Base-by-base conservation (phyloP, 92 coral and sea anemone genomes). In the Siderastrea radians region DNA sequence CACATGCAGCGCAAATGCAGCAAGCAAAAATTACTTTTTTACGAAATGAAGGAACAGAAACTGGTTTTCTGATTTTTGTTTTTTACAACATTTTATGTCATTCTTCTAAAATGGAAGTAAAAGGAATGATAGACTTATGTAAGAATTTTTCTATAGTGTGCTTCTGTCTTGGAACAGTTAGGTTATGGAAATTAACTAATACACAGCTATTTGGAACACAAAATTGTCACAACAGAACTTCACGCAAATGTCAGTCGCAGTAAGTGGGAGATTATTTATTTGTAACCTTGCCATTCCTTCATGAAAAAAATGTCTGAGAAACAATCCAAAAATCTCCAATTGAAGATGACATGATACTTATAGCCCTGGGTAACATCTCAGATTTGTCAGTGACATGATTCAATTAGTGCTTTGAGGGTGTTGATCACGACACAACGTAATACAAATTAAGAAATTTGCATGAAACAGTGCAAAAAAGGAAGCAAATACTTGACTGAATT, bases 1-100 rank as follows among this genome's bases (percentile, higher is more conserved):
- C 53, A n/a, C 59, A 50, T 74, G 47, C 51, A 46, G 44, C 55
- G 19, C 76, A 63, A 62, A 62, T 2, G 59, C 61, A 73, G 47
- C 70, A 61, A 47, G 3, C 12, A 46, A 78, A 19, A 81, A 15
- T 19, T 26, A 45, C 10, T 70, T 81, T 81, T 70, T 46, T 81
- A 81, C 60, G 49, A 73, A 69, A 81, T 53, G 86, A 68, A 54
- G 57, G 77, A 81, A 46, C 86, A 81, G 86, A 81, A 81, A 70
- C 86, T 68, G 86, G 86, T 70, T 81, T 81, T 81, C 86, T 81
- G 86, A 81, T 68, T 81, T 81, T 81, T 50, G 57, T 52, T 61
- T 78, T 81, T 44, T 44, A 81, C 64, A 68, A 81, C 44, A 57
- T 66, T 51, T 80, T 50, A 78, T 62, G 84, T 82, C 50, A 82